Evolutionary conservation across 1,140 invertebrate genomes (phyloP).

Genomic region (Medauroidea extradentata): DNA sequence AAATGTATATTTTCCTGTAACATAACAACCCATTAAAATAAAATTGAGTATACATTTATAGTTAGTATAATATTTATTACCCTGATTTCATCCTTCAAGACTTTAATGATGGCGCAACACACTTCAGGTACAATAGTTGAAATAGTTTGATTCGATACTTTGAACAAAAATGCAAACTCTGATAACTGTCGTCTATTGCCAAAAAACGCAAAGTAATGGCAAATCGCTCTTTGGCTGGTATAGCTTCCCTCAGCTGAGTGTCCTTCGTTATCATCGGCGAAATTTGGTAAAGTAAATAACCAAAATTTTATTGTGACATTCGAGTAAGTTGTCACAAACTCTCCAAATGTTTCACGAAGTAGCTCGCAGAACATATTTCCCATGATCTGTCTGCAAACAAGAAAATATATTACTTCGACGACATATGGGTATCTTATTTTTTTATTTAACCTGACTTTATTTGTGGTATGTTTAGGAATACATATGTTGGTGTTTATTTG

Average conservation of each 20-base stretch:
- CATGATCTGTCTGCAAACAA: too few relatives aligned
- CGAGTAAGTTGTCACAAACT: slow-evolving; percentile 21
- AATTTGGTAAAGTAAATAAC: slow-evolving; percentile 8
- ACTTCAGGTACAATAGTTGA: too few relatives aligned
- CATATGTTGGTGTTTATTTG: too few relatives aligned
- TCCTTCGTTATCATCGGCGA: slow-evolving; percentile 13
- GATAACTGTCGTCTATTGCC: slow-evolving; percentile 29
- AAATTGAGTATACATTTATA: too few relatives aligned
- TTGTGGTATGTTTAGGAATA: too few relatives aligned
- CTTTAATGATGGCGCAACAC: slow-evolving; percentile 22
- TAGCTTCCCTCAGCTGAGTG: slow-evolving; percentile 20
- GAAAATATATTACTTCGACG: too few relatives aligned
- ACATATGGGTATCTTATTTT: too few relatives aligned
- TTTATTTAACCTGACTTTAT: too few relatives aligned
- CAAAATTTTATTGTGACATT: slow-evolving; percentile 21
- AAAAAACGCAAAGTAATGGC: slow-evolving; percentile 31
- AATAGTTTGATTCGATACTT: slow-evolving; percentile 28
- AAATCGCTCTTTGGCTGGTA: slow-evolving; percentile 26
- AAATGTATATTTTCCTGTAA: too few relatives aligned
- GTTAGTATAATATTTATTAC: too few relatives aligned
- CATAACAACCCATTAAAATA: too few relatives aligned
- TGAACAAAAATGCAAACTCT: slow-evolving; percentile 32
- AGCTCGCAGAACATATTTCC: too few relatives aligned
- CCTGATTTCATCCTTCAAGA: slow-evolving; percentile 24
- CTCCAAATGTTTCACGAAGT: slow-evolving; percentile 15